A percentile compares a stretch with the other conserved stretches of the same genome.
phyloP scores from a whole-genome alignment of 1,140 invertebrate genomes.

The Heliothis virescens region DNA sequence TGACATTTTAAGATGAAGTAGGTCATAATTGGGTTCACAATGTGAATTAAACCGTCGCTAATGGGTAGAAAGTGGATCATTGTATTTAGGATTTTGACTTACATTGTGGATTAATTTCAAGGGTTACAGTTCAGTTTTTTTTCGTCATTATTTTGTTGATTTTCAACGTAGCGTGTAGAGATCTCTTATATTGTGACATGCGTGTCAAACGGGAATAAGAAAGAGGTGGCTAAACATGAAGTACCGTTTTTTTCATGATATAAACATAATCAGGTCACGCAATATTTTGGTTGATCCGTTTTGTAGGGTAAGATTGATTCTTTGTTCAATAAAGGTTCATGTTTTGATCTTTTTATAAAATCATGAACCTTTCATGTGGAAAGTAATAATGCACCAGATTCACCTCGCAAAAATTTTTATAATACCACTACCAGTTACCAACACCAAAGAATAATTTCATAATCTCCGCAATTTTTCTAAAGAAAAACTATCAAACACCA shows the following conservation, averaged over 20 bases:
- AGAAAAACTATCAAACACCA: too few relatives aligned
- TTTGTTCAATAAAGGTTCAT: background rate
- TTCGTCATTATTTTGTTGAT: background rate
- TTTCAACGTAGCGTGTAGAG: conserved; percentile 29
- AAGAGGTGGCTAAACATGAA: conserved; percentile 25
- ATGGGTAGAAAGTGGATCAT: conserved; percentile 52
- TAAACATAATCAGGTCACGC: conserved; percentile 39
- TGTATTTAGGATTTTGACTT: conserved; percentile 59
- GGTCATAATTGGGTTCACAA: conserved; percentile 59
- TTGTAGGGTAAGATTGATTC: background rate
- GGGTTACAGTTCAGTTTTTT: conserved; percentile 38
- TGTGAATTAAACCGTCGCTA: conserved; percentile 57
- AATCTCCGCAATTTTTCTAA: too few relatives aligned
- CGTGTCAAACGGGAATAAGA: conserved; percentile 46
- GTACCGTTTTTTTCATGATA: conserved; percentile 39
- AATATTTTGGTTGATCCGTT: conserved; percentile 12
- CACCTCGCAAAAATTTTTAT: too few relatives aligned
- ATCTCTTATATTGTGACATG: conserved; percentile 47
- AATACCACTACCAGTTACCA: too few relatives aligned
- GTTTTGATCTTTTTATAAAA: too few relatives aligned
- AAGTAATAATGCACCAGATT: too few relatives aligned
- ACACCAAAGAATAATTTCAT: too few relatives aligned
- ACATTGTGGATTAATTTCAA: conserved; percentile 40
- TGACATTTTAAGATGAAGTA: conserved; percentile 54
- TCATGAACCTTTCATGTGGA: too few relatives aligned